Conservation (phyloP, 2,888 invertebrate species). For the Phyto melanocephala region DNA sequence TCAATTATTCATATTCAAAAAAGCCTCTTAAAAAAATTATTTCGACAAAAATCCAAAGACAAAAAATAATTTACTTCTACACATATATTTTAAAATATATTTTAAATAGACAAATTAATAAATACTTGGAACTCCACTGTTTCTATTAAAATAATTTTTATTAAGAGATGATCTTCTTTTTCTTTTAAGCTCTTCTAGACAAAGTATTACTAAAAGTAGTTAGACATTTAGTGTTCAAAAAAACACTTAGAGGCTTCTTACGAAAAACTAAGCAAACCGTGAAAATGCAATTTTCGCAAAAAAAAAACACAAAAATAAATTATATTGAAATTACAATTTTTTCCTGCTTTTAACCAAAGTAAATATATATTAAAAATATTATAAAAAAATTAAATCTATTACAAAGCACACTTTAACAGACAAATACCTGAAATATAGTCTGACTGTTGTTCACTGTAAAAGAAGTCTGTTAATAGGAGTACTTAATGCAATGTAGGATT, state of each 20-base stretch:
- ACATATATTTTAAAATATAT: too few relatives aligned
- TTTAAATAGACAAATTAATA: too few relatives aligned
- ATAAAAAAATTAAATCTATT: slow-evolving; percentile 2
- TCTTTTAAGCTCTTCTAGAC: slow-evolving; percentile 13
- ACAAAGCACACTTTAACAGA: slow-evolving; percentile 39
- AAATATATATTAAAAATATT: slow-evolving; percentile 13
- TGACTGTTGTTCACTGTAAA: neutral
- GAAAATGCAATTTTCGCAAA: slow-evolving; percentile 73
- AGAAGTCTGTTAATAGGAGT: slow-evolving; percentile 24
- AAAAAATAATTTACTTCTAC: too few relatives aligned
- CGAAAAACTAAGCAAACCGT: slow-evolving; percentile 72
- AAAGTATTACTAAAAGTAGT: slow-evolving; percentile 33
- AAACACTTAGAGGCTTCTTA: slow-evolving; percentile 53
- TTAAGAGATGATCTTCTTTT: slow-evolving; percentile 35
- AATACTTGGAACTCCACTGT: too few relatives aligned
- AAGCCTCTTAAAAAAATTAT: too few relatives aligned
- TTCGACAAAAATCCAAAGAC: too few relatives aligned
- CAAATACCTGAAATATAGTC: neutral
- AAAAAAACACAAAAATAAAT: neutral
- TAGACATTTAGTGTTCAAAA: slow-evolving; percentile 28
- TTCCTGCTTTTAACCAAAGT: slow-evolving; percentile 30
- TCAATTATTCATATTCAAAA: too few relatives aligned
- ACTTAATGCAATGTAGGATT: slow-evolving; percentile 28
- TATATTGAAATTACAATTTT: slow-evolving; percentile 15
- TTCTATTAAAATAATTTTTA: slow-evolving; percentile 30